Base-by-base conservation (phyloP, 2,888 invertebrate species). In the Agonum fuliginosum region DNA sequence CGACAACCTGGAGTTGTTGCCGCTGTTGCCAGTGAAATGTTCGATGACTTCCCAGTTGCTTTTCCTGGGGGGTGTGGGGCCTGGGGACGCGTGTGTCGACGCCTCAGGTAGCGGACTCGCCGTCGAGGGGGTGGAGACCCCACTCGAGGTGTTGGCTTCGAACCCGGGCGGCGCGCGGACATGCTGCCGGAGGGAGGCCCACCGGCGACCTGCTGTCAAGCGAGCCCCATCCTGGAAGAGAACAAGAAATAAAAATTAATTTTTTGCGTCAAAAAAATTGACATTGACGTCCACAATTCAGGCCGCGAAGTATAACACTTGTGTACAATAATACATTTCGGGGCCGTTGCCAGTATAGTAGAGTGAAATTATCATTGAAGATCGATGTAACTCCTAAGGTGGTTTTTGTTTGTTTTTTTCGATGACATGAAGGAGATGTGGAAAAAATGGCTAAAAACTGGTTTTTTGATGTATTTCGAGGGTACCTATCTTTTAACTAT, bases 1-100 rank as follows among this genome's bases (percentile, higher is more conserved):
- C 80, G 89, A 90, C 79, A 89, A 90, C 84, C 91, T 89, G 79
- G 88, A 90, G 81, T 90, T 90, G 82, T 84, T 88, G 80, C 90
- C 89, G 24, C 91, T 90, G 79, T 88, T 89, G 67, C 89, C 89
- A 78, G 91, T 92, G 87, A 94, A 95, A 87, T 96, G 95, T 86
- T 96, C 95, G 83, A 96, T 95, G 81, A 96, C 95, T 86, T 95
- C 95, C 95, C 95, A 96, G 88, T 96, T 95, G 83, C 95, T 95
- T 86, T 95, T 95, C 86, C 92, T 91, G 1, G 92, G 90, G 1
- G 91, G 91, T 17, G 91, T 91, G 51, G 92, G 90, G 17, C 91
- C 85, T 3, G 86, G 86, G 78, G 81, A 83, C 46, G 82, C 85
- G 87, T 79, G 91, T 10, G 81, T 80, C 3, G 80, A 79, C 3